Conservation (phyloP, 2,113 vertebrate species). For the Dissostichus mawsoni region DNA sequence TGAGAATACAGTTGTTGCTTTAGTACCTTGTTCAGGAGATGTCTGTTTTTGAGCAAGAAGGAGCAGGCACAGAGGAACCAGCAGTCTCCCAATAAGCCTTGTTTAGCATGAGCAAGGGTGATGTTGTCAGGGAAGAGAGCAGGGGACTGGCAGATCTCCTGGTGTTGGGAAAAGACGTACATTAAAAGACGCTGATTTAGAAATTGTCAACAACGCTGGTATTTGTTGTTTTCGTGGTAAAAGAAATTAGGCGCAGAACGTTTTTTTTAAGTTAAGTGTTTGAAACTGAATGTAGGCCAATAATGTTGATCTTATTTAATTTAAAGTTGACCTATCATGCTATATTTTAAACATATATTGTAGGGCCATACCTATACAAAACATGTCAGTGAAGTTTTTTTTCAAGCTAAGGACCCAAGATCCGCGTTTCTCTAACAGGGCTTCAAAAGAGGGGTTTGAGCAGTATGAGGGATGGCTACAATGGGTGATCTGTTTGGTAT, state of each 20-base stretch:
- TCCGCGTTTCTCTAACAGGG: no score
- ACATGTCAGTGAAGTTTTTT: no score
- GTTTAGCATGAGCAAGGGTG: conserved; percentile 88
- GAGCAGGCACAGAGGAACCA: conserved; percentile 97
- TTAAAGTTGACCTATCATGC: no score
- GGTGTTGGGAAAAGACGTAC: conserved; percentile 20
- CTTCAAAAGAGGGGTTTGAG: no score
- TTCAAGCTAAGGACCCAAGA: no score
- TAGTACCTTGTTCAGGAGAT: conserved; percentile 89
- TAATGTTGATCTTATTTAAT: no score
- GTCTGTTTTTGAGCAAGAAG: conserved; percentile 88
- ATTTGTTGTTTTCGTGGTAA: neutral
- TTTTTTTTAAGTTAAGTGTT: neutral
- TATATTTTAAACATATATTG: no score
- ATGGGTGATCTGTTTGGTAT: no score
- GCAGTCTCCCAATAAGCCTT: conserved; percentile 96
- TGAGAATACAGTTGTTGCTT: neutral
- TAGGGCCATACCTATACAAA: no score
- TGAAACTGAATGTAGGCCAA: no score
- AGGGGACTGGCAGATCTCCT: conserved; percentile 91
- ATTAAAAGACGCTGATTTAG: neutral
- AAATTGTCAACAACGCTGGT: neutral
- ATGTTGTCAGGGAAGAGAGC: conserved; percentile 86
- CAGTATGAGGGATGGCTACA: no score
- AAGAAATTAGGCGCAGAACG: no score